Conservation (phyloP, 2,113 vertebrate genomes). For the Pteruthius melanotis region DNA sequence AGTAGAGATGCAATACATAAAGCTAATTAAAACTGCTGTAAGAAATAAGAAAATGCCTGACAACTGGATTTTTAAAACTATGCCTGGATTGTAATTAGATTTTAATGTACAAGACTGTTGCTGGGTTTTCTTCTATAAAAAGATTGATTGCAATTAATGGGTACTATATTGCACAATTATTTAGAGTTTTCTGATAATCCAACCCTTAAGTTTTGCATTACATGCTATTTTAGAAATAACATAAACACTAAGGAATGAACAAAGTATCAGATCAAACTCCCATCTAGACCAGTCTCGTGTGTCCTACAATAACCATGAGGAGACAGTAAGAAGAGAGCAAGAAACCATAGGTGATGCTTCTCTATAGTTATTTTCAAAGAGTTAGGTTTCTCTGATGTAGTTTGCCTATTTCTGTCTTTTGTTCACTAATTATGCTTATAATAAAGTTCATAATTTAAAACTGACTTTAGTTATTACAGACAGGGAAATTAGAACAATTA, state of each 20-base stretch:
- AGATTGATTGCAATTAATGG: background rate
- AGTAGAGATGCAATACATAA: background rate
- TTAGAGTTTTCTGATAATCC: background rate
- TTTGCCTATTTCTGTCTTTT: background rate
- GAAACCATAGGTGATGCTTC: background rate
- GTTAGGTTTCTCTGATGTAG: background rate
- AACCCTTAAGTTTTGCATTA: background rate
- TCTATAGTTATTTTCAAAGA: background rate
- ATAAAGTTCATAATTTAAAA: background rate
- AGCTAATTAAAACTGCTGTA: conserved; percentile 16
- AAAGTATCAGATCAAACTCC: background rate
- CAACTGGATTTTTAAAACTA: background rate
- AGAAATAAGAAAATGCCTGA: background rate
- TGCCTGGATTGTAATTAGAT: background rate
- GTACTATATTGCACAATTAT: background rate
- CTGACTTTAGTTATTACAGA: background rate
- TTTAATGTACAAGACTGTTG: background rate
- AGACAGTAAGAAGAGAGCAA: background rate
- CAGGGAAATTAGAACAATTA: background rate
- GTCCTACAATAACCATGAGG: background rate
- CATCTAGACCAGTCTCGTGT: background rate
- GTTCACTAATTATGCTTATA: background rate
- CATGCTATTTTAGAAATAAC: background rate
- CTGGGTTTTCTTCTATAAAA: background rate
- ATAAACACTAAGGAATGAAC: background rate